phyloP scores from a whole-genome alignment of 2,888 invertebrate genomes.

The Ornithoptera alexandrae region DNA sequence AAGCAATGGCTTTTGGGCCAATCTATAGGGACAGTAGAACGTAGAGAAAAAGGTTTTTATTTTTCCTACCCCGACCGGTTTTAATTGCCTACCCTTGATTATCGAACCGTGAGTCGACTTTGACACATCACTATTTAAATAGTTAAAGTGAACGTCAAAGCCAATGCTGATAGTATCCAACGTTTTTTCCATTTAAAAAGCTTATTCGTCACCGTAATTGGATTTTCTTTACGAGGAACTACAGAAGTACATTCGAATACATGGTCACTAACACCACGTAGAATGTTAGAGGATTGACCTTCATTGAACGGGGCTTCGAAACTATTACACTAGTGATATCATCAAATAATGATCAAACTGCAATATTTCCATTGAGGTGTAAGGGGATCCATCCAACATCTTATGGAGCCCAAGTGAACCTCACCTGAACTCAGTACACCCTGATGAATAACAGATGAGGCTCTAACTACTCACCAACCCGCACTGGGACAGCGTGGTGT shows the following conservation, averaged over 20 bases:
- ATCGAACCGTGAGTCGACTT: slow-evolving; percentile 12
- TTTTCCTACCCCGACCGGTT: slow-evolving; percentile 2
- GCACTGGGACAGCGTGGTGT: no score
- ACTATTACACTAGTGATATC: no score
- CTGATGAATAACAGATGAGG: no score
- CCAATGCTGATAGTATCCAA: not conserved
- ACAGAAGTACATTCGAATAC: not conserved
- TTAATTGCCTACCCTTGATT: slow-evolving; percentile 18
- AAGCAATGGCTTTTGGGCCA: not conserved
- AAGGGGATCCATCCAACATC: no score
- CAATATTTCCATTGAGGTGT: no score
- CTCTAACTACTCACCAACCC: no score
- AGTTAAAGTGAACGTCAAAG: slow-evolving; percentile 3
- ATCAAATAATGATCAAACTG: no score
- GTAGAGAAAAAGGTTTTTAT: slow-evolving; percentile 7
- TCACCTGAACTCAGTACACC: no score
- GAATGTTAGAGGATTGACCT: no score
- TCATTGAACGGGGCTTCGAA: no score
- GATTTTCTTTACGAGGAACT: not conserved
- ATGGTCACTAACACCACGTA: not conserved
- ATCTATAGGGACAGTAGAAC: not conserved
- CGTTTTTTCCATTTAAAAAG: not conserved
- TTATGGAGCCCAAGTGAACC: no score
- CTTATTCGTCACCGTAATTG: not conserved
- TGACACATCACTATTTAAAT: slow-evolving; percentile 10